These are phyloP conservation scores for Eristalis intricaria DNA, from an alignment of 2,888 invertebrate species.

Conservation along the genomic window DNA sequence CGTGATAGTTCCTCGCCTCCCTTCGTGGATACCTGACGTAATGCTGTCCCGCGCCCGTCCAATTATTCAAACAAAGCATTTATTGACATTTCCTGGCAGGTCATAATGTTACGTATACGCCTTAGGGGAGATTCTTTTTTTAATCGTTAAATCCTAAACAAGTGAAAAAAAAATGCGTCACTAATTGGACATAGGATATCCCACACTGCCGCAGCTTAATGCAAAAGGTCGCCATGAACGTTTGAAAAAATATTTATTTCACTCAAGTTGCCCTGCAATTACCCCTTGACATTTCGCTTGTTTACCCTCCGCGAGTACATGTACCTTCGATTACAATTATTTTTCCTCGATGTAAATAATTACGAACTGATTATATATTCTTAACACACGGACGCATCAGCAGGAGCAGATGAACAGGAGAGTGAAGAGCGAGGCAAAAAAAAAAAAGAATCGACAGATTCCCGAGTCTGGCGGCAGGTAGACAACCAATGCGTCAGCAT, in stretches of 20 bases:
- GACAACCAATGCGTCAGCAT: neutral
- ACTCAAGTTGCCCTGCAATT: neutral
- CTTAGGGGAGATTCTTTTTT: neutral
- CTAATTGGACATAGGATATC: constrained; percentile 18
- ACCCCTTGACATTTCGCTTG: neutral
- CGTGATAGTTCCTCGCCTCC: neutral
- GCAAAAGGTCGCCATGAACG: neutral
- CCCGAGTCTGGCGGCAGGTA: neutral
- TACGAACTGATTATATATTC: neutral
- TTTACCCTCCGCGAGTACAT: no score
- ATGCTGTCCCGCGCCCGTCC: no score
- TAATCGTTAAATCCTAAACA: neutral
- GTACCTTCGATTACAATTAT: no score
- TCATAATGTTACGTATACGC: neutral
- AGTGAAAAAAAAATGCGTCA: neutral
- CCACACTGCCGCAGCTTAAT: neutral
- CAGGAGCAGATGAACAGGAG: neutral
- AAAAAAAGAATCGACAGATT: neutral
- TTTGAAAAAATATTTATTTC: neutral
- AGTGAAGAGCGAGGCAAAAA: neutral
- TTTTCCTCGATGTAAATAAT: neutral
- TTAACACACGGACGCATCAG: no score
- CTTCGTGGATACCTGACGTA: no score
- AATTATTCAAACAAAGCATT: no score
- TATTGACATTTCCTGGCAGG: neutral